These are phyloP conservation scores for Hypolimnas misippus DNA, from an alignment of 2,888 invertebrate genomes.

Conservation along the genomic window DNA sequence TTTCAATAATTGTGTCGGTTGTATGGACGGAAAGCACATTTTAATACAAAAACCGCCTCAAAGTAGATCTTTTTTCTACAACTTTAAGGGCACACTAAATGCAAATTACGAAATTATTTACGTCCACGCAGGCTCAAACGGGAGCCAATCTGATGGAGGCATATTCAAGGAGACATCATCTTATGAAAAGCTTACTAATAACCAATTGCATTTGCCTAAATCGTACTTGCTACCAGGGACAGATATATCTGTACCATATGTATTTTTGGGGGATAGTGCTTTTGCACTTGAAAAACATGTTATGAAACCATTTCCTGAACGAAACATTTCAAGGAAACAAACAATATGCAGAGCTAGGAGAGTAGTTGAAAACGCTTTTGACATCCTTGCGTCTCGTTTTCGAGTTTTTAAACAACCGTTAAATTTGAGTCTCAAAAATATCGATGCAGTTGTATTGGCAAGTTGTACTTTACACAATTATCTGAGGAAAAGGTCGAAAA, in stretches of 20 bases:
- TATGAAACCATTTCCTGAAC: background rate
- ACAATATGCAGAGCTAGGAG: background rate
- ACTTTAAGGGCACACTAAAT: conserved; percentile 28
- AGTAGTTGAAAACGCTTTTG: background rate
- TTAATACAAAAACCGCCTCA: conserved; percentile 33
- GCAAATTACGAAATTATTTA: background rate
- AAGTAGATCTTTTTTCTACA: conserved; percentile 33
- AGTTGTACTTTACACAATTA: background rate
- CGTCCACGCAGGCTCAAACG: background rate
- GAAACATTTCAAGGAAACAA: background rate
- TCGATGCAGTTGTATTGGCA: background rate
- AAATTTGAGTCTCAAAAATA: background rate
- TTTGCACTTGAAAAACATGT: background rate
- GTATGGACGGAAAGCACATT: conserved; percentile 34
- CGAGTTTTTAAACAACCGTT: background rate
- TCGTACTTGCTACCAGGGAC: background rate
- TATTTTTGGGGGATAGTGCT: background rate
- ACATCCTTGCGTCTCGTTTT: background rate
- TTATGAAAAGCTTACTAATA: background rate
- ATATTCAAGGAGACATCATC: background rate
- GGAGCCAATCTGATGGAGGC: background rate
- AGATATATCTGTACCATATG: background rate
- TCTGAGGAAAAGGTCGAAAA: background rate
- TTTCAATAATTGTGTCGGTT: conserved; percentile 32
- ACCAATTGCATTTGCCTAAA: background rate